phyloP scores from a whole-genome alignment of 2,113 vertebrate species.

The Lagenorhynchus albirostris region DNA sequence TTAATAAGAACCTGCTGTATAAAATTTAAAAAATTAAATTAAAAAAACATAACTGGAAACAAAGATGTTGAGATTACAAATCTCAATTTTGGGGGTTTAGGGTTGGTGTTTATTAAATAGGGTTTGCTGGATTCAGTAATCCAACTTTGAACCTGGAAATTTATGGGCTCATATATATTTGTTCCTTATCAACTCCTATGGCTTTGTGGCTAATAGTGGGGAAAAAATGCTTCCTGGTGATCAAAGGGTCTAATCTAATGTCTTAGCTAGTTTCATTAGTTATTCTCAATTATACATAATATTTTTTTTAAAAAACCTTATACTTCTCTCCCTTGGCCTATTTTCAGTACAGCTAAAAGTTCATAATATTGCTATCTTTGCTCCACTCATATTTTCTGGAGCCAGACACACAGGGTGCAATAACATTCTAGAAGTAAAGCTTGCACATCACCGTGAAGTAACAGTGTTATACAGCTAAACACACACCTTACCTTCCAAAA shows the following conservation, averaged over 20 bases:
- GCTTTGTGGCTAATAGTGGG: not conserved
- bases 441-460: not conserved
- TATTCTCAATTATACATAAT: not conserved
- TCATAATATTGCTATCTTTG: not conserved
- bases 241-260: not conserved
- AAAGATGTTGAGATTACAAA: not conserved
- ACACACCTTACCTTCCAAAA: not conserved
- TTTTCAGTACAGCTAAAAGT: not conserved
- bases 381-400: not conserved
- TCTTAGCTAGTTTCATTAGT: not conserved
- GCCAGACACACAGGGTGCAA: not conserved
- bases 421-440: not conserved
- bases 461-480: not conserved
- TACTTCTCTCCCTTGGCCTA: not conserved
- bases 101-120: not conserved
- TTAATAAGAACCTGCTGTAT: too few relatives aligned
- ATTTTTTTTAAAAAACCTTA: fast-evolving
- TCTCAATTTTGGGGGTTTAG: not conserved
- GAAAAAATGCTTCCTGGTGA: not conserved
- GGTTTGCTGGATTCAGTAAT: not conserved
- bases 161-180: fast-evolving
- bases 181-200: not conserved
- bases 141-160: not conserved
- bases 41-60: not conserved
- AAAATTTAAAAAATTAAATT: too few relatives aligned